Evolutionary conservation across 2,113 vertebrate species (phyloP), one percentile per base, ranked within the genome.

Genomic region (Aphelocoma coerulescens): DNA sequence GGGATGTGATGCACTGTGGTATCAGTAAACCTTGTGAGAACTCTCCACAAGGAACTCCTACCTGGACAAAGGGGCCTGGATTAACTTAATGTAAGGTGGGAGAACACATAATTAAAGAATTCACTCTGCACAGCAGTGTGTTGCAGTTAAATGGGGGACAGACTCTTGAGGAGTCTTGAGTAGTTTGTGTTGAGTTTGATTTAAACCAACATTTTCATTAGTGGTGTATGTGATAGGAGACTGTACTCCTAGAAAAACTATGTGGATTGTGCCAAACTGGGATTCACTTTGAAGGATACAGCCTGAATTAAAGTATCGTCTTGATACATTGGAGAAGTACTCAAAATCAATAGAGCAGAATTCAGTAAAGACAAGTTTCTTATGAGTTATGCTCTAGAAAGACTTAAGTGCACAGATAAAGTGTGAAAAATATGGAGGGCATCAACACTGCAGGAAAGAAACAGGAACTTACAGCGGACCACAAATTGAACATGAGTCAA

Each of bases 291-390:
- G 61, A 49, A 85, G 52, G 15, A 61, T 91, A 20, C 20, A 62
- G 54, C 61, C 54, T 75, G 69, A 91, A 91, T 91, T 78, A 32
- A 78, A 65, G 52, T 79, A 87, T 86, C 20, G 33, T n/a, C 44
- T 48, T 85, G 69, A 87, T 82, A 72, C 28, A 81, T 57, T 62
- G 66, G 16, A 75, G 44, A 72, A 89, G 22, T 75, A 72, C 73
- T 68, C 58, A 92, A 88, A 95, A 95, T 94, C 83, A 91, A 86
- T 91, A 91, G 55, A 74, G 72, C 17, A 81, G 35, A 93, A 84
- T 78, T 89, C 68, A 81, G 65, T 54, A 52, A 84, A 91, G 67
- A 52, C 28, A 20, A 95, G n/a, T 89, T 95, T 82, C 76, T 78
- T 19, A 2, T 61, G 73, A 87, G 22, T 68, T 94, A 61, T 0